phyloP scores from a whole-genome alignment of 1,140 invertebrate species.

The Apis laboriosa region DNA sequence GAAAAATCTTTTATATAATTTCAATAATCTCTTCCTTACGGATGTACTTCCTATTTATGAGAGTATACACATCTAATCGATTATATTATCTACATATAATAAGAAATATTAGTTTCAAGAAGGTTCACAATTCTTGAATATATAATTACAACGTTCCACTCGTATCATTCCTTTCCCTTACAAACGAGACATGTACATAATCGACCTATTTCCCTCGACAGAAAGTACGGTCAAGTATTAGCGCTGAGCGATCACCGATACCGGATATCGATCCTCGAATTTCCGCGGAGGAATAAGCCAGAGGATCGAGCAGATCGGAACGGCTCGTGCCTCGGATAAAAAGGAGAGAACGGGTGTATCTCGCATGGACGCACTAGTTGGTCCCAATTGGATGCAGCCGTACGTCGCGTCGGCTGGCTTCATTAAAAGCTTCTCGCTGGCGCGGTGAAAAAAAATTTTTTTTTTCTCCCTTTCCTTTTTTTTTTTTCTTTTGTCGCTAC shows the following conservation, averaged over 20 bases:
- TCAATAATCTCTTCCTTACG: no score
- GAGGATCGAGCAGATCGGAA: neutral
- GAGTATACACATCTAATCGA: no score
- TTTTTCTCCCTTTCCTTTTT: neutral
- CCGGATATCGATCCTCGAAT: constrained; percentile 28
- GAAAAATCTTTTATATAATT: no score
- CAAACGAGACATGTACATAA: no score
- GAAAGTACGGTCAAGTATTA: neutral
- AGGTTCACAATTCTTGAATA: no score
- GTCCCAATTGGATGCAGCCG: constrained; percentile 38
- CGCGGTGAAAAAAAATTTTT: neutral
- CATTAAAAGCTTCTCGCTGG: constrained; percentile 40
- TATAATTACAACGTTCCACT: no score
- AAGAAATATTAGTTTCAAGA: no score
- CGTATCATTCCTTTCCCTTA: no score
- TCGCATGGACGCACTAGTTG: constrained; percentile 38
- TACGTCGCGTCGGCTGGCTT: constrained; percentile 36
- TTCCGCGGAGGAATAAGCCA: neutral
- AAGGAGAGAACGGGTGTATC: neutral
- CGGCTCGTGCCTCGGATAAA: neutral
- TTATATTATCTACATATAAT: no score
- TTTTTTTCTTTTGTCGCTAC: neutral
- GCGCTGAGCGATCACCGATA: neutral
- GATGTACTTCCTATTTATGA: no score
- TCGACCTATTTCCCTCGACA: neutral